phyloP scores from a whole-genome alignment of 2,888 invertebrate species.

The Ectobius pallidus region DNA sequence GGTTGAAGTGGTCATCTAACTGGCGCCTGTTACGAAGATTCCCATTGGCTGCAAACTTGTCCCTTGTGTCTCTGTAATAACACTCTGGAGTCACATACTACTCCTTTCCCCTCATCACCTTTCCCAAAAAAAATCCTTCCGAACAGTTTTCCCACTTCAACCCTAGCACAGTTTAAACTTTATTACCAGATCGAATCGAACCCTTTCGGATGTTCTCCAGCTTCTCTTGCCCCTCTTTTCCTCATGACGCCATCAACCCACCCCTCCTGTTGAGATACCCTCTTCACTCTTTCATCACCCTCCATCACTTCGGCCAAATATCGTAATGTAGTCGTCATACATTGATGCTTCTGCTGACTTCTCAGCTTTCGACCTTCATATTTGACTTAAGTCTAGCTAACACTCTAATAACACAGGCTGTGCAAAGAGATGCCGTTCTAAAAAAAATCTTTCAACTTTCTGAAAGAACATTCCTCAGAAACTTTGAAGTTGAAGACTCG shows the following conservation, averaged over 20 bases:
- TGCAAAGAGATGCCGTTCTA: neutral
- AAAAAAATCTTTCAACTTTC: neutral
- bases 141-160: neutral
- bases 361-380: neutral
- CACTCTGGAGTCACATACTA: slow-evolving; percentile 19
- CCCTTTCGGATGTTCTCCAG: slow-evolving; percentile 4
- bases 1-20: neutral
- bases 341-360: neutral
- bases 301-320: too few relatives aligned
- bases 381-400: neutral
- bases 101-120: neutral
- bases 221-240: too few relatives aligned
- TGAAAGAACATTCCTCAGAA: neutral
- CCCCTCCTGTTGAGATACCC: slow-evolving; percentile 4
- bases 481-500: neutral
- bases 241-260: too few relatives aligned
- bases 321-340: neutral
- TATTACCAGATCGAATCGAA: slow-evolving; percentile 35
- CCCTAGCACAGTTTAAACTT: slow-evolving; percentile 31
- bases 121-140: too few relatives aligned
- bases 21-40: neutral
- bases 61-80: slow-evolving; percentile 14
- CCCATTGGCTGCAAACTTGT: slow-evolving; percentile 6
- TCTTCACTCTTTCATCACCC: too few relatives aligned
- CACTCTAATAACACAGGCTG: neutral